Evolutionary conservation across 2,797 vertebrate genomes (phyloP), one percentile per base, ranked within the genome.

Genomic region (Orestias chungarensis): DNA sequence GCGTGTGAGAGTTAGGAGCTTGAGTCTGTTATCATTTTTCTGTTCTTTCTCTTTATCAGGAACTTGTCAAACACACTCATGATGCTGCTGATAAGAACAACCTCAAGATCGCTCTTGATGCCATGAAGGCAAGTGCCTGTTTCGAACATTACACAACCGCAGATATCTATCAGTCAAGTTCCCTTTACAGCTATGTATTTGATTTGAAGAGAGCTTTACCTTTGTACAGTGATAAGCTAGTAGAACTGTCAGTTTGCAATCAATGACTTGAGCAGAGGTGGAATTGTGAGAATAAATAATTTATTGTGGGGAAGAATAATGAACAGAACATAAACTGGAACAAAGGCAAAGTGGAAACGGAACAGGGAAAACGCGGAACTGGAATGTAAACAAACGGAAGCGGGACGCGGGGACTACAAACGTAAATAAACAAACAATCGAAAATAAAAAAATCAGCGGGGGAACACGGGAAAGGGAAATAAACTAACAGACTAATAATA

Each of bases 61-160:
- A 98, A 82, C 93, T 98, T 29, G 95, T 98, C 69, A 98, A 97
- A 82, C 96, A 98, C 82, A 97, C 97, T 78, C 92, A 92, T 1
- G 96, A 98, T 62, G 80, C 91, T 11, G 74, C 82, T 1, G 95
- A 96, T 84, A 98, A 97, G 84, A 91, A 87, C 46, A 97, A 97
- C 89, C 89, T 98, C 69, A 96, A 95, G 78, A 89, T 95, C 54
- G 96, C 97, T 38, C 95, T 98, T 3, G 96, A 97, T 78, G 96
- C 97, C 33, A 98, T 98, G 97, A 98, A 97, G 93, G 97, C 96
- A 86, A 94, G 93, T 71, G 54, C 82, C 86, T 62, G 31, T 31
- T 68, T 74, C 69, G 66, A 83, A 81, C 61, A 54, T 25, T 27
- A 47, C 31, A 59, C 79, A 84, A 87, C 89, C 70, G 68, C 11